A percentile compares a stretch with the other conserved stretches of the same genome.
These are phyloP conservation scores for Drosophila longiperda DNA, from an alignment of 2,888 invertebrate species.

Conservation along the genomic window DNA sequence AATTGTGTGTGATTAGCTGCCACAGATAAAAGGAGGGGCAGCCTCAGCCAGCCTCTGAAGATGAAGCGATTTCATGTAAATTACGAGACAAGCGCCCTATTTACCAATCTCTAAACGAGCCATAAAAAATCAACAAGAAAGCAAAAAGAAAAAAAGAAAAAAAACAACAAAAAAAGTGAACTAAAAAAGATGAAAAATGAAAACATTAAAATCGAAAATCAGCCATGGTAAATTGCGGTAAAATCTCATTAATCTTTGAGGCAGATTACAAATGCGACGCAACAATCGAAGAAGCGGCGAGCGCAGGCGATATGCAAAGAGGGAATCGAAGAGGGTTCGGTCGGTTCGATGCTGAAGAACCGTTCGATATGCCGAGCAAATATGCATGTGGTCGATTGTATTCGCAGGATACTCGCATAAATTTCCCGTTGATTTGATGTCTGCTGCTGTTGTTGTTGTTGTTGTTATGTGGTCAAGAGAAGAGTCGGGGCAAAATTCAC, in stretches of 20 bases:
- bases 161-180: constrained; percentile 25
- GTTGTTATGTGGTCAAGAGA: constrained; percentile 51
- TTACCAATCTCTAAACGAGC: constrained; percentile 68
- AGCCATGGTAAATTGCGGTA: constrained; percentile 60
- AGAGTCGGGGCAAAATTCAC: constrained; percentile 56
- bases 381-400: constrained; percentile 1
- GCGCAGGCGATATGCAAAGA: constrained; percentile 7
- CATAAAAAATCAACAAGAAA: constrained; percentile 69
- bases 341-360: constrained; percentile 15
- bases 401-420: constrained; percentile 59
- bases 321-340: neutral
- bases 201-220: constrained; percentile 47
- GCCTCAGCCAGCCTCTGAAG: constrained; percentile 39
- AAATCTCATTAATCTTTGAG: constrained; percentile 73
- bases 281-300: neutral
- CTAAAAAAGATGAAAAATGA: constrained; percentile 34
- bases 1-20: constrained; percentile 13
- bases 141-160: constrained; percentile 20
- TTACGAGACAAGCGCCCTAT: constrained; percentile 78
- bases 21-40: constrained; percentile 29
- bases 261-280: constrained; percentile 39
- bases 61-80: constrained; percentile 82
- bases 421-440: constrained; percentile 58
- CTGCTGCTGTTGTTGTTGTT: constrained; percentile 36
- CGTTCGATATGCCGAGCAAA: constrained; percentile 14